Percentiles rank a stretch among this genome's conserved stretches.
Evolutionary conservation across 2,113 vertebrate genomes (phyloP).

Genomic region (Riparia riparia): DNA sequence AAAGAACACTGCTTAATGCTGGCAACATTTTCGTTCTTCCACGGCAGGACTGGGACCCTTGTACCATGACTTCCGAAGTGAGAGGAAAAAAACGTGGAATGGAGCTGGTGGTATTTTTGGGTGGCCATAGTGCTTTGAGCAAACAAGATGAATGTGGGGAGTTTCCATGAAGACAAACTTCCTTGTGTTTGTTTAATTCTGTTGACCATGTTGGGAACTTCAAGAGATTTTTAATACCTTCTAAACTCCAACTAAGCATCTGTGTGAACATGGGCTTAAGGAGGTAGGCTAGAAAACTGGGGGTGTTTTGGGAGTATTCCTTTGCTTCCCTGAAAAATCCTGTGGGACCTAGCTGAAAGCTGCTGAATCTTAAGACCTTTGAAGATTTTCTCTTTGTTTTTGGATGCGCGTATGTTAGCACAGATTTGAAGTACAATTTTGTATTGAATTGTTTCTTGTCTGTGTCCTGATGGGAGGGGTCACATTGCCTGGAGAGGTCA

Average conservation of each 20-base stretch:
- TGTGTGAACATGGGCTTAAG: not conserved
- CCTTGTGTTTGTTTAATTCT: conserved; percentile 1
- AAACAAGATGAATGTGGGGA: not conserved
- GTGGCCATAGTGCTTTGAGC: not conserved
- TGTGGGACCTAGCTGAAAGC: not conserved
- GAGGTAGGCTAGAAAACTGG: not conserved
- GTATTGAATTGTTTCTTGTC: not conserved
- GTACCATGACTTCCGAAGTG: not conserved
- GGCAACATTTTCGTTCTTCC: not conserved
- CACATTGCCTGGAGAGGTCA: not conserved
- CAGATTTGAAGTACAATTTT: not conserved
- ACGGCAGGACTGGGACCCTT: not conserved
- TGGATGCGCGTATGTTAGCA: not conserved
- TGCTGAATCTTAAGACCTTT: not conserved
- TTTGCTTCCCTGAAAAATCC: not conserved
- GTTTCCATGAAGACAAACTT: not conserved
- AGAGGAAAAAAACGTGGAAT: not conserved
- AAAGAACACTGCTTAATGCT: not conserved
- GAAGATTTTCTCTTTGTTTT: not conserved
- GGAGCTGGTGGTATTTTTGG: not conserved
- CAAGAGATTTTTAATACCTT: not conserved
- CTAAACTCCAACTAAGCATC: not conserved
- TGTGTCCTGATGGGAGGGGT: not conserved
- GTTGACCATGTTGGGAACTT: not conserved
- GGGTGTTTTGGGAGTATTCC: not conserved